Evolutionary conservation across 2,888 invertebrate genomes (phyloP).

Genomic region (Heliconius cydno): DNA sequence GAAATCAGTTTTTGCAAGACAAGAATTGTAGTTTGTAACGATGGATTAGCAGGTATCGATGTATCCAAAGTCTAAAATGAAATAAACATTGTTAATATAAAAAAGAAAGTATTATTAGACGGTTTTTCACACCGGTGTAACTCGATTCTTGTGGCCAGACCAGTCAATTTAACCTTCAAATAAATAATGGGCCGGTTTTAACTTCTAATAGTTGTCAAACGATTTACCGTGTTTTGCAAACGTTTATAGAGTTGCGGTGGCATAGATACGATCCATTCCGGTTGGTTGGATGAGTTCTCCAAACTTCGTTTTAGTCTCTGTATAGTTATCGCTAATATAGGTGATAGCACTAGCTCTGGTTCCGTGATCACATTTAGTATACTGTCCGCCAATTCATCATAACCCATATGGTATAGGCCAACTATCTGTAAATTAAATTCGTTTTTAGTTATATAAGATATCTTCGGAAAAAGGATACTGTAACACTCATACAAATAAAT

Average conservation of each 20-base stretch:
- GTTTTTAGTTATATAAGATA: not conserved
- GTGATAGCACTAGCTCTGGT: slow-evolving; percentile 86
- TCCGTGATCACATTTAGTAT: slow-evolving; percentile 87
- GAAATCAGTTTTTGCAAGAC: slow-evolving; percentile 65
- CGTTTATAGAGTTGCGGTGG: slow-evolving; percentile 90
- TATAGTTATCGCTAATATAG: slow-evolving; percentile 91
- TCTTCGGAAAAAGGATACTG: not conserved
- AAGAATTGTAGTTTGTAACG: slow-evolving; percentile 62
- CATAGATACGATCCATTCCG: slow-evolving; percentile 88
- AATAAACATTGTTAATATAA: not conserved
- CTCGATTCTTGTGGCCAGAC: not conserved
- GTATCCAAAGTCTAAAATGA: slow-evolving; percentile 66
- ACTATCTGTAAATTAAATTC: slow-evolving; percentile 70
- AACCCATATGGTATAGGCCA: slow-evolving; percentile 85
- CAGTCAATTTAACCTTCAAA: no score
- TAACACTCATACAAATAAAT: not conserved
- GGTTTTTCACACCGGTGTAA: not conserved
- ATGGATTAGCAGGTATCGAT: slow-evolving; percentile 72
- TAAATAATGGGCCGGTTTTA: no score
- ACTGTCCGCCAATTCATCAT: slow-evolving; percentile 84
- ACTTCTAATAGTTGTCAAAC: no score
- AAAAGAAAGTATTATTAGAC: not conserved
- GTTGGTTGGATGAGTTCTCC: slow-evolving; percentile 82
- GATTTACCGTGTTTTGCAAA: slow-evolving; percentile 85
- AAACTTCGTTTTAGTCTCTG: slow-evolving; percentile 89